Evolutionary conservation across 2,888 invertebrate genomes (phyloP).

Genomic region (Standfussiana lucernea): DNA sequence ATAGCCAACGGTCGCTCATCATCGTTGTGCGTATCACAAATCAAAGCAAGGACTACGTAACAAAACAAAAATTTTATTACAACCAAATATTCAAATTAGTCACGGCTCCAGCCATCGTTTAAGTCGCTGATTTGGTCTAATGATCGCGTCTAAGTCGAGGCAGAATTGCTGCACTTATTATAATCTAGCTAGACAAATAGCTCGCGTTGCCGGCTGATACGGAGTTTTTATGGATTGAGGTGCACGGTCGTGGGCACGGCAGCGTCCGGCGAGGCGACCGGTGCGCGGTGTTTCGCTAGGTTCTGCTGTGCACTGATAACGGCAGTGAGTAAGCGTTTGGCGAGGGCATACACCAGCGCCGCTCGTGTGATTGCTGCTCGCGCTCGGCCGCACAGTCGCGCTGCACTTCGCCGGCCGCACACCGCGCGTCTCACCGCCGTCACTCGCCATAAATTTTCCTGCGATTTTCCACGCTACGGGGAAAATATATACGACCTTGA

Average conservation of each 20-base stretch:
- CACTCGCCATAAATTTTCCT: slow-evolving; percentile 61
- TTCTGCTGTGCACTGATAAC: slow-evolving; percentile 85
- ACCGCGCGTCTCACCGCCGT: slow-evolving; percentile 57
- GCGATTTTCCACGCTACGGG: slow-evolving; percentile 80
- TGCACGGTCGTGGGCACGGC: slow-evolving; percentile 53
- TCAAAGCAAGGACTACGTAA: slow-evolving; percentile 31
- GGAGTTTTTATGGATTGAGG: slow-evolving; percentile 54
- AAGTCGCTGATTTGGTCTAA: slow-evolving; percentile 65
- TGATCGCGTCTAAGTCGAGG: slow-evolving; percentile 46
- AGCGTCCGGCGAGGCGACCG: slow-evolving; percentile 47
- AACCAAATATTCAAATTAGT: slow-evolving; percentile 55
- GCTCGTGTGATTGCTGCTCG: slow-evolving; percentile 68
- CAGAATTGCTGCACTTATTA: slow-evolving; percentile 56
- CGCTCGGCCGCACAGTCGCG: slow-evolving; percentile 73
- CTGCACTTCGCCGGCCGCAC: slow-evolving; percentile 71
- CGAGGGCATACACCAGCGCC: slow-evolving; percentile 59
- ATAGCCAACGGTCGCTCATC: slow-evolving; percentile 16
- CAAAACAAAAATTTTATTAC: slow-evolving; percentile 43
- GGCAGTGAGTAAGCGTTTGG: slow-evolving; percentile 69
- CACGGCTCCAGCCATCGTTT: slow-evolving; percentile 50
- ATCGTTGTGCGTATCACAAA: slow-evolving; percentile 14
- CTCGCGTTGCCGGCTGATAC: slow-evolving; percentile 43
- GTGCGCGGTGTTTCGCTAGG: slow-evolving; percentile 76
- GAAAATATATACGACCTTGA: slow-evolving; percentile 86
- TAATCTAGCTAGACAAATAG: slow-evolving; percentile 47